These are phyloP conservation scores for Masticophis lateralis DNA, from an alignment of 2,797 vertebrate genomes.

Conservation along the genomic window DNA sequence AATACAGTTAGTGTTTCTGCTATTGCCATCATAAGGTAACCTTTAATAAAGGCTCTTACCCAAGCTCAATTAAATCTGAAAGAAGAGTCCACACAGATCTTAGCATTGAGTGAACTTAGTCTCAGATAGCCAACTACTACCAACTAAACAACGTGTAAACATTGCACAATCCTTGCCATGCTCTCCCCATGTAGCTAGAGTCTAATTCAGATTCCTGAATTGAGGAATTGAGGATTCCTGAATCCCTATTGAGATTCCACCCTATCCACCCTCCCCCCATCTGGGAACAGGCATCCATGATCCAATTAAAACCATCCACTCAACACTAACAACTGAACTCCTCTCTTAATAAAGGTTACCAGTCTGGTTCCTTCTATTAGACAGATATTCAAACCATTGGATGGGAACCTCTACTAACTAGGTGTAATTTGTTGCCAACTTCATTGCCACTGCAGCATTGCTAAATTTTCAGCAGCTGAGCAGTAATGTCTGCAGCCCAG, in stretches of 20 bases:
- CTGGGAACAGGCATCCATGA: neutral
- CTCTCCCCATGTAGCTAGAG: neutral
- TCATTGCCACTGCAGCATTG: neutral
- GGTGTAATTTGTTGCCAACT: neutral
- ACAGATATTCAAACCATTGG: neutral
- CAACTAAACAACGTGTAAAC: neutral
- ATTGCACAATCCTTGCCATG: neutral
- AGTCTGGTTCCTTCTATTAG: neutral
- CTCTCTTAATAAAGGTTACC: neutral
- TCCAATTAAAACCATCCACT: neutral
- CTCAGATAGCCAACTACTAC: neutral
- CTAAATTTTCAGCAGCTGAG: neutral
- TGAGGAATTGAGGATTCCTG: too few relatives aligned
- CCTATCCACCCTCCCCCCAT: too few relatives aligned
- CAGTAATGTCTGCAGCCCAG: neutral
- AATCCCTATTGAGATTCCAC: neutral
- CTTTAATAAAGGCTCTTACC: neutral
- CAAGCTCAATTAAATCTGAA: neutral
- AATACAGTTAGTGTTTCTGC: neutral
- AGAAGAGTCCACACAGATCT: neutral
- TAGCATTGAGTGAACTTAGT: neutral
- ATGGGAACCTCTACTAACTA: neutral
- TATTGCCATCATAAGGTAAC: neutral
- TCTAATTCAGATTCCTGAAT: neutral
- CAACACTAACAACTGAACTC: neutral